Percentiles rank a stretch among this genome's conserved stretches.
Conservation (phyloP, 2,797 vertebrate species). For the Enteromius unitaeniatus region DNA sequence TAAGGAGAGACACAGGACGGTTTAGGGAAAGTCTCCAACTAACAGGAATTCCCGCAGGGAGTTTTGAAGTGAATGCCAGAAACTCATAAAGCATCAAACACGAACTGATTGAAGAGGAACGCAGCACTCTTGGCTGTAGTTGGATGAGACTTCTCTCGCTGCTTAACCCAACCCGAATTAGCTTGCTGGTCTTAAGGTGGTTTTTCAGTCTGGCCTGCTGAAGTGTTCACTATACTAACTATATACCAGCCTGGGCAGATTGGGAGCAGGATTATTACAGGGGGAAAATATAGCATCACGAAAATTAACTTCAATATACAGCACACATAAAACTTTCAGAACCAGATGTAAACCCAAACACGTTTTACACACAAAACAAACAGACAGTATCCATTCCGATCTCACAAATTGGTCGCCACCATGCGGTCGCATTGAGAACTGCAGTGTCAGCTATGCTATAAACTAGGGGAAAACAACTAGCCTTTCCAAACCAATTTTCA, state of each 20-base stretch:
- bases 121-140: not conserved
- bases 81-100: not conserved
- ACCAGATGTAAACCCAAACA: not conserved
- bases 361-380: not conserved
- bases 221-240: not conserved
- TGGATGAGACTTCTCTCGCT: not conserved
- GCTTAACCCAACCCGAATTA: not conserved
- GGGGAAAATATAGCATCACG: not conserved
- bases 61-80: constrained; percentile 27
- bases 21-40: constrained; percentile 14
- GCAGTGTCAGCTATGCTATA: not conserved
- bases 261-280: no score
- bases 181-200: not conserved
- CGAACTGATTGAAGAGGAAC: not conserved
- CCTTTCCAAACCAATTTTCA: no score
- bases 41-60: constrained; percentile 32
- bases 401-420: not conserved
- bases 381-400: not conserved
- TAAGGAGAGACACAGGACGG: constrained; percentile 12
- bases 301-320: not conserved
- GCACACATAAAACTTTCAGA: not conserved
- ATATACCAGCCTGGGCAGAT: not conserved
- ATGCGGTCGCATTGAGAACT: not conserved
- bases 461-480: not conserved
- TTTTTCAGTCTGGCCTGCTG: not conserved